Evolutionary conservation across 1,140 invertebrate genomes (phyloP).

Genomic region (Scaptomyza montana): DNA sequence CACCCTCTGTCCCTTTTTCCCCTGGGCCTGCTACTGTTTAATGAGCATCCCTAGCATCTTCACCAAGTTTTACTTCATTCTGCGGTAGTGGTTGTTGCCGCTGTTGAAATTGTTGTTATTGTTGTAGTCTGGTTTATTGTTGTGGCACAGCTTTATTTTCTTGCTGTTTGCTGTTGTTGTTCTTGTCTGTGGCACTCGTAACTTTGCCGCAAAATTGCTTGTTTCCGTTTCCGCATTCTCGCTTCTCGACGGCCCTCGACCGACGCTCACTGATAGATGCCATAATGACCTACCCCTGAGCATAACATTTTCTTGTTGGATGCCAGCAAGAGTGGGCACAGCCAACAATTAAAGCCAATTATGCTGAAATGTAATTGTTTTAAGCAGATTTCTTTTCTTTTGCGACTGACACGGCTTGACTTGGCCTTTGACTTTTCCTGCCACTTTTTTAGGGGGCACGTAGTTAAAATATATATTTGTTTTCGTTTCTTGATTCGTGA

Average conservation of each 20-base stretch:
- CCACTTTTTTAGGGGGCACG: slow-evolving; percentile 23
- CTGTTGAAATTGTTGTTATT: slow-evolving; percentile 27
- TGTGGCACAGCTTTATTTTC: slow-evolving; percentile 52
- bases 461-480: slow-evolving; percentile 31
- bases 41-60: slow-evolving; percentile 33
- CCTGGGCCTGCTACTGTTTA: slow-evolving; percentile 18
- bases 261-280: slow-evolving; percentile 75
- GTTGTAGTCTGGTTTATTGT: slow-evolving; percentile 43
- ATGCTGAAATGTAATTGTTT: slow-evolving; percentile 83
- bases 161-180: slow-evolving; percentile 26
- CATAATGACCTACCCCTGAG: slow-evolving; percentile 78
- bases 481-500: slow-evolving; percentile 5
- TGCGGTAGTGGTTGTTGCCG: slow-evolving; percentile 15
- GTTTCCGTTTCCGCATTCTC: slow-evolving; percentile 78
- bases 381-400: slow-evolving; percentile 74
- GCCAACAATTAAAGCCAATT: slow-evolving; percentile 83
- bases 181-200: slow-evolving; percentile 72
- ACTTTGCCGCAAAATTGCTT: slow-evolving; percentile 83
- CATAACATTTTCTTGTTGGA: slow-evolving; percentile 58
- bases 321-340: slow-evolving; percentile 48
- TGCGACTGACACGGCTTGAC: slow-evolving; percentile 22
- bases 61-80: slow-evolving; percentile 27
- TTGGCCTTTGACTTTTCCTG: slow-evolving; percentile 26
- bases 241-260: slow-evolving; percentile 41
- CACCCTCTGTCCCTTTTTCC: not conserved